These are phyloP conservation scores for Hydrolagus colliei DNA, from an alignment of 2,797 vertebrate species.

Conservation along the genomic window DNA sequence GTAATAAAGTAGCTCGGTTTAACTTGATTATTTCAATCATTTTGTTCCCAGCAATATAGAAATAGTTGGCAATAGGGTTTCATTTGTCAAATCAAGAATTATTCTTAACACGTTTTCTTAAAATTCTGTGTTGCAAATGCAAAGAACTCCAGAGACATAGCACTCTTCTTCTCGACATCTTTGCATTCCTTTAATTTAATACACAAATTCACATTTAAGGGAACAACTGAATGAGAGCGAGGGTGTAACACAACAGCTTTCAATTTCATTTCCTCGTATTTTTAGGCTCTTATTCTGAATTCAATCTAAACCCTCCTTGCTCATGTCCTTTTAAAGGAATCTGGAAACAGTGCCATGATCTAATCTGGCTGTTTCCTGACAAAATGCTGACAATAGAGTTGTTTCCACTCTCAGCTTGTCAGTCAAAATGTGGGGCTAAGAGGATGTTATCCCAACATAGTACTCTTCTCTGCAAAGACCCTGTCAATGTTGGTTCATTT, in stretches of 20 bases:
- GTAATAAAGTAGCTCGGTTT: no score
- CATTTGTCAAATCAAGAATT: no score
- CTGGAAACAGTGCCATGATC: neutral
- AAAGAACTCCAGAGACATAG: neutral
- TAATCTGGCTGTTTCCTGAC: neutral
- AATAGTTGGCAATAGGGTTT: no score
- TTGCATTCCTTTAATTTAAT: neutral
- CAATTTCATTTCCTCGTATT: neutral
- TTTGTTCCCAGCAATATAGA: no score
- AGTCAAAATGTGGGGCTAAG: neutral
- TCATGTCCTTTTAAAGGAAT: neutral
- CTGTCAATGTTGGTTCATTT: no score
- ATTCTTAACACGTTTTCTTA: neutral
- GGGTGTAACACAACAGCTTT: neutral
- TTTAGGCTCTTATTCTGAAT: neutral
- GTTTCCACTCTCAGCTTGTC: neutral
- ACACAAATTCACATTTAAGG: neutral
- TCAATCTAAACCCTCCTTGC: neutral
- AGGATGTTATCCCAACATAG: neutral
- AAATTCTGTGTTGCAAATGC: neutral
- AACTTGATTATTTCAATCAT: no score
- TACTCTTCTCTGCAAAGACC: no score
- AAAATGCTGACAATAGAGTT: neutral
- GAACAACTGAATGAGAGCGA: neutral
- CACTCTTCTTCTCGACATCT: neutral